A percentile compares a stretch with the other conserved stretches of the same genome.
phyloP scores from a whole-genome alignment of 2,888 invertebrate genomes.

The Tubiluchus corallicola region DNA sequence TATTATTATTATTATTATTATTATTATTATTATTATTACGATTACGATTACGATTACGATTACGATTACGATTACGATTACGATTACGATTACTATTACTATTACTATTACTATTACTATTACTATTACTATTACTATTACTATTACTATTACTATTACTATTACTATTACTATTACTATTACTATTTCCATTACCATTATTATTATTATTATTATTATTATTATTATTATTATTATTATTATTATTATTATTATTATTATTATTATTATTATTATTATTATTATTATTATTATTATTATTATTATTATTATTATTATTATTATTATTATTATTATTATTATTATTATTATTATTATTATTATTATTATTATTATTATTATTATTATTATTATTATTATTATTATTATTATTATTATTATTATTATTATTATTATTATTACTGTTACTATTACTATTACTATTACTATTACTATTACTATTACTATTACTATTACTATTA shows the following conservation, averaged over 20 bases:
- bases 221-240: constrained; percentile 7
- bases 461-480: too few species aligned
- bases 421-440: constrained; percentile 12
- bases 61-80: too few species aligned
- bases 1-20: too few species aligned
- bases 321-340: constrained; percentile 11
- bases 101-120: constrained; percentile 10
- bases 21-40: too few species aligned
- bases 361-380: constrained; percentile 11
- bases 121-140: constrained; percentile 11
- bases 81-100: too few species aligned
- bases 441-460: constrained; percentile 12
- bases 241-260: constrained; percentile 10
- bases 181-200: too few species aligned
- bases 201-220: constrained; percentile 9
- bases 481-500: too few species aligned
- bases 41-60: too few species aligned
- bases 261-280: constrained; percentile 11
- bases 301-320: constrained; percentile 11
- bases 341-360: constrained; percentile 11
- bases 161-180: constrained; percentile 10
- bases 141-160: constrained; percentile 11
- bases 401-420: constrained; percentile 10
- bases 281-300: constrained; percentile 10
- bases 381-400: constrained; percentile 10